Evolutionary conservation across 2,888 invertebrate genomes (phyloP), one percentile per base, ranked within the genome.

Genomic region (Morinoia aosen): DNA sequence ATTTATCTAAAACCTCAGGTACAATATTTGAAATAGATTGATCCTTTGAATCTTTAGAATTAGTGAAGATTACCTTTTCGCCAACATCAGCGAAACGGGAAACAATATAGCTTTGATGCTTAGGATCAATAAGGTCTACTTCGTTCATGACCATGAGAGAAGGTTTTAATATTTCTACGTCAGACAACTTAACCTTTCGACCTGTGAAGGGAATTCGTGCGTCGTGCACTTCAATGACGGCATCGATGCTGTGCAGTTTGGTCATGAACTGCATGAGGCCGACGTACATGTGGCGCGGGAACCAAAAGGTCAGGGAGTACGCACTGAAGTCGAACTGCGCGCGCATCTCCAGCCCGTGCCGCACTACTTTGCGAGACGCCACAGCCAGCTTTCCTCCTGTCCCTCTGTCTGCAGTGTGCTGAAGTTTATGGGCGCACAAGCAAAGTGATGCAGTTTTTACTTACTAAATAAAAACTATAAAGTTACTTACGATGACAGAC

Each of bases 211-310:
- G 99, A 97, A 97, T 97, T 97, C 99, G 98, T 0, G 99, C 98
- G 97, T 99, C 99, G 97, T 99, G 99, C 0, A 99, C 98, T 98
- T 99, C 99, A 58, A 99, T 98, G 39, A 99, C 98, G 97, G 99
- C 99, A 97, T 99, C 99, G 0, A 99, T 98, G 39, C 98, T 98
- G 97, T 98, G 98, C 91, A 99, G 97, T 97, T 98, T 98, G 40
- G 98, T 98, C 97, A 99, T 98, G 98, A 99, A 99, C 97, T 99
- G 94, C 91, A 96, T 96, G 56, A 96, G 58, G 97, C 99, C 99
- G 97, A 98, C 98, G 96, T 98, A 98, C 99, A 99, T 99, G 97
- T 99, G 99, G 0, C 99, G 99, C 0, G 99, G 99, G 97, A 98
- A 99, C 99, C 99, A 99, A 96, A 98, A 64, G 19, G 95, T 94